Percentiles rank a stretch among this genome's conserved stretches.
These are phyloP conservation scores for Shinisaurus crocodilurus DNA, from an alignment of 2,113 vertebrate genomes.

Conservation along the genomic window DNA sequence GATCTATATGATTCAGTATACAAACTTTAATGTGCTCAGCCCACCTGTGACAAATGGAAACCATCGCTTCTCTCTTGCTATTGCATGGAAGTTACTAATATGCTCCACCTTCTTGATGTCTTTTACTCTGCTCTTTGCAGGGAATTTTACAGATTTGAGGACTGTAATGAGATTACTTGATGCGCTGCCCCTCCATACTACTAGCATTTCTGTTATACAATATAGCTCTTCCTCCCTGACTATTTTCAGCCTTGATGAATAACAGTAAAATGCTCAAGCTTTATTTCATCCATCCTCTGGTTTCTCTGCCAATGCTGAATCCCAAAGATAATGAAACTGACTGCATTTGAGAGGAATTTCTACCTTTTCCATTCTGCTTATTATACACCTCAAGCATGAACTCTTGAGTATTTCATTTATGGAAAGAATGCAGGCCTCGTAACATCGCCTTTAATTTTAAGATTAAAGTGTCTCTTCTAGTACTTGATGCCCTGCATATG, in stretches of 20 bases:
- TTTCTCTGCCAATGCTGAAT: not conserved
- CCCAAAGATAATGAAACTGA: not conserved
- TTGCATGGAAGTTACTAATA: not conserved
- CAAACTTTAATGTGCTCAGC: not conserved
- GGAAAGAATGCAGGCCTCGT: not conserved
- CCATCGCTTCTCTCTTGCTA: not conserved
- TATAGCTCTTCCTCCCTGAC: not conserved
- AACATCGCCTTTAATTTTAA: not conserved
- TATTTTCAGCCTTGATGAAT: not conserved
- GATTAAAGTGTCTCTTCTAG: constrained; percentile 71
- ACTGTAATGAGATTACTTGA: not conserved
- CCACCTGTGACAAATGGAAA: not conserved
- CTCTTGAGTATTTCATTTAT: not conserved
- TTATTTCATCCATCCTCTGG: not conserved
- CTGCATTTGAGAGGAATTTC: not conserved
- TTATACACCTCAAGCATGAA: not conserved
- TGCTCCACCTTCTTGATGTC: not conserved
- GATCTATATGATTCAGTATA: not conserved
- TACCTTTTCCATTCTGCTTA: not conserved
- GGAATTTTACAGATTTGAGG: not conserved
- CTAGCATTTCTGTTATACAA: not conserved
- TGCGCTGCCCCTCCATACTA: not conserved
- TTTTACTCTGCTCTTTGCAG: not conserved
- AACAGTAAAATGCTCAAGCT: not conserved
- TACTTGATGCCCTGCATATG: constrained; percentile 91